Evolutionary conservation across 2,888 invertebrate genomes (phyloP), one percentile per base, ranked within the genome.

Genomic region (Saturnia pavonia): DNA sequence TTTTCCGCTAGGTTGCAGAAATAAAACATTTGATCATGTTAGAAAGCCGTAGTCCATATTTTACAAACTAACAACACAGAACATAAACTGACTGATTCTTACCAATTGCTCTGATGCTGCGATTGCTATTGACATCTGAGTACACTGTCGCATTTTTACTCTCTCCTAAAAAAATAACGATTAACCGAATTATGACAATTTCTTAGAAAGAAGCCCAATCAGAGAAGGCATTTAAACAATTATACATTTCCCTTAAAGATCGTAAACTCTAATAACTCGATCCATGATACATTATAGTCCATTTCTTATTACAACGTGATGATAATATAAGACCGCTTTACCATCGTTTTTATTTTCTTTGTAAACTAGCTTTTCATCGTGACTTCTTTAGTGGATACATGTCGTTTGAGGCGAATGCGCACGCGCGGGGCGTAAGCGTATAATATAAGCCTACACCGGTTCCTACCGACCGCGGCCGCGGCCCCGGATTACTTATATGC

Each of bases 21-120:
- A n/a, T n/a, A n/a, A n/a, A n/a, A n/a, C n/a, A n/a, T n/a, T n/a
- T n/a, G n/a, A n/a, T n/a, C n/a, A n/a, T n/a, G n/a, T n/a, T n/a
- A n/a, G n/a, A n/a, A n/a, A n/a, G n/a, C n/a, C n/a, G n/a, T n/a
- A n/a, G n/a, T n/a, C n/a, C n/a, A n/a, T n/a, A n/a, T n/a, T n/a
- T n/a, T n/a, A n/a, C n/a, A n/a, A n/a, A n/a, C n/a, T n/a, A n/a
- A n/a, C n/a, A n/a, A n/a, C n/a, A 34, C 34, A 34, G 34, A 34
- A 34, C n/a, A 34, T 6, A 34, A 34, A 34, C 34, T 34, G 34
- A 34, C 34, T 48, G 1, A 14, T 69, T 73, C 76, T 68, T 76
- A 83, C 84, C 81, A 42, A 79, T 73, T 16, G 76, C 74, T 69
- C 77, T 75, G 57, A 72, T 66, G 60, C 66, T 74, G 27, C 80